Conservation (phyloP, 2,113 vertebrate species). For the Hippocampus abdominalis region DNA sequence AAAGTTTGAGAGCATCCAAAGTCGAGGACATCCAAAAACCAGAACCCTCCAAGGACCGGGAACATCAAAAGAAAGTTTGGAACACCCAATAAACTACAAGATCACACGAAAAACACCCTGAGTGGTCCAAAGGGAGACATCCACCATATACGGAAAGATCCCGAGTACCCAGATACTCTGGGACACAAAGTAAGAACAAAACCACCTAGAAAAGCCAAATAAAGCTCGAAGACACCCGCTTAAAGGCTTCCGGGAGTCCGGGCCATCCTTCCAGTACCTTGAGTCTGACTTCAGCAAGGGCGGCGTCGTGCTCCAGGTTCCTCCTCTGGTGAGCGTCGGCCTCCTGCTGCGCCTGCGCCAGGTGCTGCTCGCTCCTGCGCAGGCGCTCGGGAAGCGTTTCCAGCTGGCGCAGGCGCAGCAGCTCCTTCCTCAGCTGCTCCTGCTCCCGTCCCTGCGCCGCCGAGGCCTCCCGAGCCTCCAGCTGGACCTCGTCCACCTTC, state of each 20-base stretch:
- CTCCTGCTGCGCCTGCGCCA: slow-evolving; percentile 78
- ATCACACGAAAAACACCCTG: too few relatives aligned
- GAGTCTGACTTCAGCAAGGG: slow-evolving; percentile 80
- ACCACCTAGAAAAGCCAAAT: neutral
- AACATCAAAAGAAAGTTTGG: too few relatives aligned
- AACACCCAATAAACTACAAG: too few relatives aligned
- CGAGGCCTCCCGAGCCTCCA: slow-evolving; percentile 72
- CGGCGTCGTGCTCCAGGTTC: slow-evolving; percentile 72
- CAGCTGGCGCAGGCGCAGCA: slow-evolving; percentile 78
- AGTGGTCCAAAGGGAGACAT: too few relatives aligned
- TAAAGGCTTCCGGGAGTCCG: neutral
- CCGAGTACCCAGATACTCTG: too few relatives aligned
- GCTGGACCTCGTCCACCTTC: slow-evolving; percentile 74
- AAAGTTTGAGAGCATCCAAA: neutral
- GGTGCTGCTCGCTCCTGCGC: slow-evolving; percentile 75
- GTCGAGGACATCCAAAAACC: too few relatives aligned
- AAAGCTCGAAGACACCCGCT: too few relatives aligned
- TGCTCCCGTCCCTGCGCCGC: slow-evolving; percentile 74
- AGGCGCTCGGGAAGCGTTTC: slow-evolving; percentile 80
- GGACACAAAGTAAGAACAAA: neutral
- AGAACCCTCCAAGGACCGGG: too few relatives aligned
- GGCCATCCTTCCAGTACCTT: slow-evolving; percentile 68
- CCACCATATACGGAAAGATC: too few relatives aligned
- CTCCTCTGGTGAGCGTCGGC: slow-evolving; percentile 78
- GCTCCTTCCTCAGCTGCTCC: slow-evolving; percentile 75